Percentiles rank a stretch among this genome's conserved stretches.
These are phyloP conservation scores for Heterotis niloticus DNA, from an alignment of 2,113 vertebrate genomes.

Conservation along the genomic window DNA sequence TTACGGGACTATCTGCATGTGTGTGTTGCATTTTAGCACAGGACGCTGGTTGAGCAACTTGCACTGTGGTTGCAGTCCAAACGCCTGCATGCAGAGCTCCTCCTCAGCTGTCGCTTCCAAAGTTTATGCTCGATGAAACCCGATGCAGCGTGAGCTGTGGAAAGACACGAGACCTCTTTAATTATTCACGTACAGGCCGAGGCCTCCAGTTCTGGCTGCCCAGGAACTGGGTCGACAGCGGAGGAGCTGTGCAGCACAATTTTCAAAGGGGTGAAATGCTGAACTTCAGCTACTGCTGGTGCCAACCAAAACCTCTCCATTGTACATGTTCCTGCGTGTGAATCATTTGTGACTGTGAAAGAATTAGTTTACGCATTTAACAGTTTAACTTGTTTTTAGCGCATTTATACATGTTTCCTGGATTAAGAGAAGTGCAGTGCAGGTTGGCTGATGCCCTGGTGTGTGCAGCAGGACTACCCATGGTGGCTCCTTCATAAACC, in stretches of 20 bases:
- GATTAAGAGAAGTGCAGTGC: not conserved
- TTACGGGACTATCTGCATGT: not conserved
- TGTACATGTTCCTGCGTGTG: not conserved
- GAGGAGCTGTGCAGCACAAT: not conserved
- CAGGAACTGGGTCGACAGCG: not conserved
- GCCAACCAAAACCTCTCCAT: not conserved
- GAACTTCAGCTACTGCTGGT: not conserved
- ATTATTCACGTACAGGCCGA: constrained; percentile 9
- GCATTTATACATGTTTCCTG: too few relatives aligned
- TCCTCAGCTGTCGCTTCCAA: not conserved
- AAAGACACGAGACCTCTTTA: not conserved
- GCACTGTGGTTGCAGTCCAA: not conserved
- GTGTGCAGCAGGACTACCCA: too few relatives aligned
- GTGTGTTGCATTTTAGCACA: not conserved
- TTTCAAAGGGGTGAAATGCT: not conserved
- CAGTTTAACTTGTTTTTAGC: not conserved
- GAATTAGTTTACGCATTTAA: not conserved
- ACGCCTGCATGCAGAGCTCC: not conserved
- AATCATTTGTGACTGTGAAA: not conserved
- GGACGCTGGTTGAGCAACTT: not conserved
- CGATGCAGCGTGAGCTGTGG: not conserved
- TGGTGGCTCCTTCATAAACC: too few relatives aligned
- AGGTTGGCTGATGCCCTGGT: not conserved
- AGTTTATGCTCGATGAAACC: not conserved
- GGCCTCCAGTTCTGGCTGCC: not conserved